These are phyloP conservation scores for Drosophila nigricruria DNA, from an alignment of 2,888 invertebrate genomes.

Conservation along the genomic window DNA sequence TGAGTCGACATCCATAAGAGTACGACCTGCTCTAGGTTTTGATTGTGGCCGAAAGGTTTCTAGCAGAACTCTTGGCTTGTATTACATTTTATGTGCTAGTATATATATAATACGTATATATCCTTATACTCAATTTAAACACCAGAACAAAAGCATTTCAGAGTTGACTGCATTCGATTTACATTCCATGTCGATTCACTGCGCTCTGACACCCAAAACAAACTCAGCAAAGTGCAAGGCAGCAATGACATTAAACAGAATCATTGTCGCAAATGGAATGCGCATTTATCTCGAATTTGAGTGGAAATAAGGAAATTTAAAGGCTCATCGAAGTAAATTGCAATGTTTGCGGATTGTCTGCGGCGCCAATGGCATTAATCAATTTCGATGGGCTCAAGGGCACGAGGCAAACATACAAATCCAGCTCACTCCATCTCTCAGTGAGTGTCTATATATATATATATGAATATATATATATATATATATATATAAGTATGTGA, in stretches of 20 bases:
- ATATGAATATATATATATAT: no score
- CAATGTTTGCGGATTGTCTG: constrained; percentile 34
- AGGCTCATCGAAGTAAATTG: constrained; percentile 14
- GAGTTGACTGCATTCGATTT: neutral
- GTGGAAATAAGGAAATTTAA: constrained; percentile 30
- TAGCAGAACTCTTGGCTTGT: neutral
- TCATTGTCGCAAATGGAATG: constrained; percentile 13
- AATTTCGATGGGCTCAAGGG: constrained; percentile 31
- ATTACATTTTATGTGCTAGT: neutral
- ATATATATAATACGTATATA: neutral
- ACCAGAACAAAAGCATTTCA: neutral
- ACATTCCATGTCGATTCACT: neutral
- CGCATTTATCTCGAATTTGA: constrained; percentile 7
- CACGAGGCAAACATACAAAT: constrained; percentile 12
- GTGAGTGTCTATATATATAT: constrained; percentile 10
- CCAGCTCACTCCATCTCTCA: neutral
- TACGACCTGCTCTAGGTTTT: neutral
- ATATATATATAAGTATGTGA: no score
- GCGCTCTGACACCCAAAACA: neutral
- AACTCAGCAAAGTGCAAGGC: neutral
- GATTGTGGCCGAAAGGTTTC: neutral
- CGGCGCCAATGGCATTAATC: constrained; percentile 49
- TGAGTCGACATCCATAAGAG: neutral
- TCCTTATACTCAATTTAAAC: no score
- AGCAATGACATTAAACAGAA: neutral